phyloP scores from a whole-genome alignment of 2,888 invertebrate genomes.

The Chalcis sispes region DNA sequence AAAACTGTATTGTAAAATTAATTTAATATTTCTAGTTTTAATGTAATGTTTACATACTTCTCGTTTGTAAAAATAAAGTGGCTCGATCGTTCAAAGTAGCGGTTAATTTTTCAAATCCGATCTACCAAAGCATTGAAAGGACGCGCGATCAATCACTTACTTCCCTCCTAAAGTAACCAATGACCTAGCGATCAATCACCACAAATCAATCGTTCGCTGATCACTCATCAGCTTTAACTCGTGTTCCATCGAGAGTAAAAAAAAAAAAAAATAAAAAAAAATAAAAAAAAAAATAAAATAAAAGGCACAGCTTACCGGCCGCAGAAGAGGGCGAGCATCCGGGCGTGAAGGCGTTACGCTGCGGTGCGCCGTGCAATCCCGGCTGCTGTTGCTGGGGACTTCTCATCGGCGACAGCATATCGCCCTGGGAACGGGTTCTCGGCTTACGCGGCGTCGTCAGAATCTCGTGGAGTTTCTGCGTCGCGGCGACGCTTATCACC shows the following conservation, averaged over 20 bases:
- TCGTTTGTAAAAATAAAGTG: no score
- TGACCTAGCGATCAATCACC: no score
- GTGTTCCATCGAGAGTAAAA: neutral
- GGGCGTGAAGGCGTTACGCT: conserved; percentile 69
- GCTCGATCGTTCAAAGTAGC: no score
- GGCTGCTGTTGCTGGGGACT: conserved; percentile 37
- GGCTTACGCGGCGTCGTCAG: conserved; percentile 84
- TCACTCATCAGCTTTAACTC: neutral
- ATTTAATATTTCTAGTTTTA: no score
- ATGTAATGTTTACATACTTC: no score
- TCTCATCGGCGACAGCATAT: conserved; percentile 39
- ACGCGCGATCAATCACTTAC: no score
- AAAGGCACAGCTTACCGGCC: conserved; percentile 17
- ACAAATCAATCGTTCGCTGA: no score
- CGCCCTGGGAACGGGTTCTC: conserved; percentile 60
- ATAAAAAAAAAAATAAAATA: neutral
- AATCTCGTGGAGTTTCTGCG: conserved; percentile 86
- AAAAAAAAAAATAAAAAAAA: neutral
- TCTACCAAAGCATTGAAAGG: no score
- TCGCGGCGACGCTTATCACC: conserved; percentile 82
- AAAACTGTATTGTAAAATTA: no score
- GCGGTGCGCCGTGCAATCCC: conserved; percentile 72
- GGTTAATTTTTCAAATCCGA: no score
- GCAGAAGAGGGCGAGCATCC: conserved; percentile 65
- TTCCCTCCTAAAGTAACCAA: no score